phyloP scores from a whole-genome alignment of 2,888 invertebrate species.

The Anorthoa munda region DNA sequence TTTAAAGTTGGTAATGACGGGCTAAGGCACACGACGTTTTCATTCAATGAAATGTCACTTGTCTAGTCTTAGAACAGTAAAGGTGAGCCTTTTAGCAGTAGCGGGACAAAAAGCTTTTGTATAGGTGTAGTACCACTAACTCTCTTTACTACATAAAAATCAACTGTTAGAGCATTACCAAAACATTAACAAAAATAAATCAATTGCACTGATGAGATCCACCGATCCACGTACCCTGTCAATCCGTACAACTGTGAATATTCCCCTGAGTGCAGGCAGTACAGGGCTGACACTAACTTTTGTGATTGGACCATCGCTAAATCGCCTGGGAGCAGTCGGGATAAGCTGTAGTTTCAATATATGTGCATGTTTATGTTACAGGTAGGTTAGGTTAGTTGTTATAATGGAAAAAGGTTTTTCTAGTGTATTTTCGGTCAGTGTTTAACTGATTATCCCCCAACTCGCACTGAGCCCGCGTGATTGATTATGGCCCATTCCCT shows the following conservation, averaged over 20 bases:
- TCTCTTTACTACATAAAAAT: not conserved
- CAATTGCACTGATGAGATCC: conserved; percentile 36
- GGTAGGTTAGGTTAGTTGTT: not conserved
- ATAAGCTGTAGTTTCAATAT: conserved; percentile 41
- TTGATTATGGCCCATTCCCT: too few species aligned
- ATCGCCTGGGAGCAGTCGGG: conserved; percentile 30
- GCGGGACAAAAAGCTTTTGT: not conserved
- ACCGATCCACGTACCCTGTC: conserved; percentile 18
- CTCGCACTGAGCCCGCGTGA: too few species aligned
- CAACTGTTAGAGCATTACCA: not conserved
- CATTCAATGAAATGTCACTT: too few species aligned
- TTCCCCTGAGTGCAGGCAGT: conserved; percentile 20
- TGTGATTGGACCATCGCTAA: conserved; percentile 34
- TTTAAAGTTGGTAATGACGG: too few species aligned
- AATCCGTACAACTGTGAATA: conserved; percentile 30
- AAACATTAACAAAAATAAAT: conserved; percentile 29
- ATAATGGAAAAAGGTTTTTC: conserved; percentile 11
- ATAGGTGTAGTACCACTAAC: not conserved
- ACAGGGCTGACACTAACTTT: conserved; percentile 46
- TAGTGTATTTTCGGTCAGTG: not conserved
- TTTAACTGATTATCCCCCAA: not conserved
- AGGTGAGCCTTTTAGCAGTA: too few species aligned
- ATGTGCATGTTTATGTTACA: conserved; percentile 13
- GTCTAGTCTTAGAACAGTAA: too few species aligned
- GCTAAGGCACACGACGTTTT: too few species aligned